Percentiles rank a stretch among this genome's conserved stretches.
Conservation (phyloP, 2,113 vertebrate species). For the Daboia siamensis region DNA sequence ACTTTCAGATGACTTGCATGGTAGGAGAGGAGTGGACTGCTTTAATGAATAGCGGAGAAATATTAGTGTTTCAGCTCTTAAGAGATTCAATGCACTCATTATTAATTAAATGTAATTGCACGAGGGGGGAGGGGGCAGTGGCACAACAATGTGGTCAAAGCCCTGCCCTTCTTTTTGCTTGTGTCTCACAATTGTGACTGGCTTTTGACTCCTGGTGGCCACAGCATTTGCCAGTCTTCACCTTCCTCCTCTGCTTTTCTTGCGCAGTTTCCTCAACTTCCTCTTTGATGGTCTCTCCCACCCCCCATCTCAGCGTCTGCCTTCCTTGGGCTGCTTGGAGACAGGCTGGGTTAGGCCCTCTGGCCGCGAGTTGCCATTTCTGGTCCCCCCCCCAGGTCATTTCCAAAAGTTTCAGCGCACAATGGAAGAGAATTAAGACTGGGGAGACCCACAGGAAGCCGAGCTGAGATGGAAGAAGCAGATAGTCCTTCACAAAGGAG, state of each 20-base stretch:
- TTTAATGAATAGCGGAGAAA: no score
- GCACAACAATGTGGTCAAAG: background rate
- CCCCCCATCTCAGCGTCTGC: slow-evolving; percentile 54
- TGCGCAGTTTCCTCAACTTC: slow-evolving; percentile 36
- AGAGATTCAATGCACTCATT: no score
- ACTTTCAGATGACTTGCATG: no score
- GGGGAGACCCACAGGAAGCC: slow-evolving; percentile 66
- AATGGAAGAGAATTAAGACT: slow-evolving; percentile 60
- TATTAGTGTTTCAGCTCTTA: no score
- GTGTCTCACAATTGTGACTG: background rate
- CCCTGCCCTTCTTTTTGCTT: background rate
- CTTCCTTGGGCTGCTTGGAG: slow-evolving; percentile 64
- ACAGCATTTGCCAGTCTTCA: background rate
- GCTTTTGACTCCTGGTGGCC: background rate
- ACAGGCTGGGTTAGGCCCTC: slow-evolving; percentile 68
- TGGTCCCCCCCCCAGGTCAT: slow-evolving; percentile 64
- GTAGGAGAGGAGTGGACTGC: no score
- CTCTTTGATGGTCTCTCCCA: slow-evolving; percentile 59
- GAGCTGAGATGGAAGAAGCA: slow-evolving; percentile 61
- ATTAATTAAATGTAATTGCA: no score
- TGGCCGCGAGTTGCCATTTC: slow-evolving; percentile 61
- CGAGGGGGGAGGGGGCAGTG: no score
- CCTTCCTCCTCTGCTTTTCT: rapidly evolving
- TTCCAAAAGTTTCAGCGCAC: slow-evolving; percentile 61
- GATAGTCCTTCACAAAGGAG: slow-evolving; percentile 64